Base-by-base conservation (phyloP, 2,888 invertebrate species). In the Himalopsyche japonica region DNA sequence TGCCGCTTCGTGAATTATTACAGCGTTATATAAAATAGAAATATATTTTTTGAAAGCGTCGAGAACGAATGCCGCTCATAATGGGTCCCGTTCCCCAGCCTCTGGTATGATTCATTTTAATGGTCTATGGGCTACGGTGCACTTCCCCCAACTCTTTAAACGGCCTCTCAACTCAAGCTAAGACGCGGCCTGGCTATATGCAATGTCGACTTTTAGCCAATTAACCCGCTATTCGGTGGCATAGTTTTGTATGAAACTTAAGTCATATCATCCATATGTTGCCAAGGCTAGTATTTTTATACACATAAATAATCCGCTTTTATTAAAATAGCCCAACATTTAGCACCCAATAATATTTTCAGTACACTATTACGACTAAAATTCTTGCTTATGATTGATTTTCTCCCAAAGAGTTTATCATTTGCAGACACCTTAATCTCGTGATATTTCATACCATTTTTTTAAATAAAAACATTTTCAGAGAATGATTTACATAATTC, bases 31-130 rank as follows among this genome's bases (percentile, higher is more conserved):
- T 82, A 82, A 82, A 79, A 79, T 78, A 57, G 24, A 57, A 57
- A 57, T 57, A 57, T 82, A 82, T 82, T 79, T 82, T 82, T 82
- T 79, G 79, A 82, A 82, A 82, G 79, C 82, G 79, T 37, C 37
- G 7, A 32, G 57, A 49, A 37, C 82, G 47, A 30, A 79, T 64
- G 37, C 20, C 37, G 64, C 78, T 82, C 37, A 64, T 70, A 82
- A 82, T 82, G 79, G 79, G 57, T 57, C 78, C 37, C 48, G 24
- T 18, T 30, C n/a, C 64, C 37, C 32, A 37, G 34, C 18, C 20
- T 37, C 24, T 79, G 79, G n/a, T 64, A 82, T 82, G 82, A 82
- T 82, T 82, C 64, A 82, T 82, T 82, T 79, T 82, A 82, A 82
- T 82, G 78, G 79, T 27, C 77, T 76, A 57, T 49, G 49, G 49